Base-by-base conservation (phyloP, 1,140 invertebrate species). In the Carposina sasakii region DNA sequence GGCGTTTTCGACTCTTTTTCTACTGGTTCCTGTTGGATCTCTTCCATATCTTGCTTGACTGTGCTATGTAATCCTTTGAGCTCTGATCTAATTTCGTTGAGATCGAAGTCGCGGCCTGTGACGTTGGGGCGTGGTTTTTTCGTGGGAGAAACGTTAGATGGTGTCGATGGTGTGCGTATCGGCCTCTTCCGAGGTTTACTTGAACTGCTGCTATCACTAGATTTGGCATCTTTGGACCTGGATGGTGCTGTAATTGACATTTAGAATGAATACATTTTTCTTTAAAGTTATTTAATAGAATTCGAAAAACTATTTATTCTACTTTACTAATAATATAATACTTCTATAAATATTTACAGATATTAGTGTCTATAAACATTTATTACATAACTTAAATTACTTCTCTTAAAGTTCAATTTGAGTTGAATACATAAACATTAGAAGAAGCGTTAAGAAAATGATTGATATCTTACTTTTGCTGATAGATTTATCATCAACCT, bases 51-150 rank as follows among this genome's bases (percentile, higher is more conserved):
- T 37, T 76, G 73, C 52, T 85, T 86, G 2, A 83, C 74, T 15
- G 68, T 73, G n/a, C n/a, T n/a, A 39, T 78, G 89, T 21, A 94
- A 89, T 16, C 93, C 93, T 76, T 95, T 96, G 0, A 95, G 69
- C 71, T 95, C 93, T 0, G 92, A 94, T 55, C 93, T 82, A 49
- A 95, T 94, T 82, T 94, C 91, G 78, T 92, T 93, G 1, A 95
- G 82, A 82, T 95, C 93, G 63, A 93, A 94, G 67, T 93, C 92
- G 3, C 91, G 83, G 12, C 79, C 79, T 48, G 74, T 70, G 33
- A 73, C 71, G 0, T 57, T 42, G 5, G 63, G 33, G 2, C 76
- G 64, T 1, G 68, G 60, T 43, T 75, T 79, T 42, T 81, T 81
- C 0, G 73, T 48, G 1, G 72, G 74, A 0, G 76, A 76, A 0